Evolutionary conservation across 2,888 invertebrate species (phyloP).

Genomic region (Machimus atricapillus): DNA sequence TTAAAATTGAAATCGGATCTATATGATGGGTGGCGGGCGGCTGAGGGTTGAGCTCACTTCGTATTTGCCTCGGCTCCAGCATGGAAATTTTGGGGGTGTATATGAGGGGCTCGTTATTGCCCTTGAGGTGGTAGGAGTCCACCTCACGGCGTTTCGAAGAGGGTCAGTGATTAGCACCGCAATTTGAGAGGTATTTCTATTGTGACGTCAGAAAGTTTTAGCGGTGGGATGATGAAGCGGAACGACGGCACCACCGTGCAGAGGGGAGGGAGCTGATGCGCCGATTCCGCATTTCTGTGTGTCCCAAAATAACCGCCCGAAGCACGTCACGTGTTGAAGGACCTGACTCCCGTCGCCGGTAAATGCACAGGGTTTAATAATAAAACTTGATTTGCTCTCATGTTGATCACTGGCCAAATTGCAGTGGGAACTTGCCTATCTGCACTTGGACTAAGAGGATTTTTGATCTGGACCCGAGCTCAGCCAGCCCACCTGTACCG

Average conservation of each 20-base stretch:
- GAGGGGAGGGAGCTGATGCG: not conserved
- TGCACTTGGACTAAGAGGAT: not conserved
- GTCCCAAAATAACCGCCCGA: conserved; percentile 2
- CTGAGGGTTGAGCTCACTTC: not conserved
- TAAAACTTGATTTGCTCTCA: not conserved
- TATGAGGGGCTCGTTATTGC: not conserved
- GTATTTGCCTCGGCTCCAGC: not conserved
- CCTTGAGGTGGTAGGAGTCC: not conserved
- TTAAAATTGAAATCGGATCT: not conserved
- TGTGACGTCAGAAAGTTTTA: not conserved
- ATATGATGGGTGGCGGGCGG: not conserved
- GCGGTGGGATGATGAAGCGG: not conserved
- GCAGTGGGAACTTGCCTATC: not conserved
- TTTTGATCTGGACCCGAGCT: not conserved
- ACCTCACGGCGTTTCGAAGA: not conserved
- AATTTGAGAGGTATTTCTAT: not conserved
- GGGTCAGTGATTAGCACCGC: not conserved
- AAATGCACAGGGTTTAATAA: conserved; percentile 11
- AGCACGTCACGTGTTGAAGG: not conserved
- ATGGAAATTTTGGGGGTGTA: not conserved
- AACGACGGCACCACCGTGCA: not conserved
- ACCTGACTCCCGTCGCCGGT: not conserved
- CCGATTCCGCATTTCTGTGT: conserved; percentile 14
- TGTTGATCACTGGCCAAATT: conserved; percentile 21
- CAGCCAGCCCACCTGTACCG: not conserved